Percentiles rank a stretch among this genome's conserved stretches.
Evolutionary conservation across 2,113 vertebrate genomes (phyloP).

Genomic region (Rhombomys opimus): DNA sequence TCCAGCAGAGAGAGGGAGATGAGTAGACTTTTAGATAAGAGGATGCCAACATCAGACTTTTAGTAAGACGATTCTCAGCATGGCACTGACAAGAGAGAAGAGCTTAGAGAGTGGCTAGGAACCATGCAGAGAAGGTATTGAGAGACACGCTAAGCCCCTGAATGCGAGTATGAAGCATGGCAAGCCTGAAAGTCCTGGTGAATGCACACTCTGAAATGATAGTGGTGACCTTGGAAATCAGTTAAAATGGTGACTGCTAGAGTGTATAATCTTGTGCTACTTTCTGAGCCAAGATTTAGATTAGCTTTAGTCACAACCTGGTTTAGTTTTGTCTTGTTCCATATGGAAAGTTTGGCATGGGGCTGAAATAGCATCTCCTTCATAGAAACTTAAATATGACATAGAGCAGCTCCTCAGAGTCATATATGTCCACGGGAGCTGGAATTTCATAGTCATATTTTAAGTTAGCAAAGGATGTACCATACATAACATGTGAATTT

Average conservation of each 20-base stretch:
- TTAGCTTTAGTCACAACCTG: constrained; percentile 30
- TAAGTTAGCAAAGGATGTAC: constrained; percentile 34
- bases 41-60: neutral
- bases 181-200: rapidly evolving
- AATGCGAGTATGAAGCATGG: neutral
- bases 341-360: constrained; percentile 63
- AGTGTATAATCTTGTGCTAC: constrained; percentile 28
- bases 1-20: neutral
- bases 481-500: constrained; percentile 46
- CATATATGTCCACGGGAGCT: constrained; percentile 60
- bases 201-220: neutral
- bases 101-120: neutral
- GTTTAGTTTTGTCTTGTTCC: constrained; percentile 68
- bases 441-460: constrained; percentile 44
- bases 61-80: neutral
- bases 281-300: constrained; percentile 40
- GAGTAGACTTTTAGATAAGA: neutral
- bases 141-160: no score
- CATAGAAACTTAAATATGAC: constrained; percentile 47
- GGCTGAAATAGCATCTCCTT: constrained; percentile 1
- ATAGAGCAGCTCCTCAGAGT: constrained; percentile 58
- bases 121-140: neutral
- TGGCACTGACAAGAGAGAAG: neutral
- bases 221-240: neutral
- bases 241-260: neutral